Percentiles rank a stretch among this genome's conserved stretches.
Evolutionary conservation across 2,797 vertebrate species (phyloP).

Genomic region (Coregonus ussuriensis): DNA sequence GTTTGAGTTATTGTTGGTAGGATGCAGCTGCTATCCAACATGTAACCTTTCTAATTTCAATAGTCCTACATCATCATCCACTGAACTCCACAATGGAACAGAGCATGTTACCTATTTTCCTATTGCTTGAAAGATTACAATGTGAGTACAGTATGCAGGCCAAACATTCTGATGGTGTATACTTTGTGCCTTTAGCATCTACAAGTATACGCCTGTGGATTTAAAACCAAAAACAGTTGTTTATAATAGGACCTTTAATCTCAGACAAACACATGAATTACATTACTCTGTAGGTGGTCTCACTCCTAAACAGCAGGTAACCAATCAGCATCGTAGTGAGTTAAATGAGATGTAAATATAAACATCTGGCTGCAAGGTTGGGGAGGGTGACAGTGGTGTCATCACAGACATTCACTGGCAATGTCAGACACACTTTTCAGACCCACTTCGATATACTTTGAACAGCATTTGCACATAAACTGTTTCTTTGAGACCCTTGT

Average conservation of each 20-base stretch:
- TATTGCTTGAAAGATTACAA: neutral
- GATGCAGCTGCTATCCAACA: conserved; percentile 30
- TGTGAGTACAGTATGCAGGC: neutral
- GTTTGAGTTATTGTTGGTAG: conserved; percentile 48
- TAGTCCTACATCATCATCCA: too few species aligned
- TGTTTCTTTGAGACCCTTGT: neutral
- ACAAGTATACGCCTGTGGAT: conserved; percentile 53
- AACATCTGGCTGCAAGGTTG: conserved; percentile 58
- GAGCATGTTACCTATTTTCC: too few species aligned
- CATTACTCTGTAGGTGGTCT: conserved; percentile 62
- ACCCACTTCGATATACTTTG: conserved; percentile 3
- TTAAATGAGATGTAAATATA: conserved; percentile 63
- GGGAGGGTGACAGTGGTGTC: neutral
- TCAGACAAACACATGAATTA: conserved; percentile 64
- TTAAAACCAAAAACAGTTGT: conserved; percentile 52
- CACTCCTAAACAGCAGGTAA: conserved; percentile 53
- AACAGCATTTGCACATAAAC: neutral
- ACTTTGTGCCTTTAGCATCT: conserved; percentile 60
- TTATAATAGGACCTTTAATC: conserved; percentile 69
- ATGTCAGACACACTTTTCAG: neutral
- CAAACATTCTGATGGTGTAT: conserved; percentile 48
- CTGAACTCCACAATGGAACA: too few species aligned
- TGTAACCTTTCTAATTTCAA: neutral
- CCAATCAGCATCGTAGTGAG: conserved; percentile 60
- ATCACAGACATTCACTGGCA: neutral